These are phyloP conservation scores for Pseudochirops corinnae DNA, from an alignment of 2,797 vertebrate species.

Conservation along the genomic window DNA sequence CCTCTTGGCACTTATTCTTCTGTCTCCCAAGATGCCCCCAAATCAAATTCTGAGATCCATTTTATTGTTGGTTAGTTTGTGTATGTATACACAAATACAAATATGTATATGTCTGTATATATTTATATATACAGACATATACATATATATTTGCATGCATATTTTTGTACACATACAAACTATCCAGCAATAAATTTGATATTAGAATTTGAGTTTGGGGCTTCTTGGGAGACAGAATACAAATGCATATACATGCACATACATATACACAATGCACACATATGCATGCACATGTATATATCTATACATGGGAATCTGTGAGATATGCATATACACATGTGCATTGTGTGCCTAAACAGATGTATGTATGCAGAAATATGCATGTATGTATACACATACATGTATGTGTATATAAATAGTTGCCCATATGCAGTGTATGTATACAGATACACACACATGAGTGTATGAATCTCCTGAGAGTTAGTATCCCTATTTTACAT, in stretches of 20 bases:
- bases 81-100: too few species aligned
- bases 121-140: too few species aligned
- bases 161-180: not conserved
- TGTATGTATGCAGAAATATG: not conserved
- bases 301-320: not conserved
- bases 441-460: not conserved
- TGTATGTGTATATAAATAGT: not conserved
- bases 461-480: not conserved
- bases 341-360: not conserved
- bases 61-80: too few species aligned
- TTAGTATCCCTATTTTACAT: not conserved
- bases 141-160: not conserved
- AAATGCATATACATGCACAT: not conserved
- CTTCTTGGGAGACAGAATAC: not conserved
- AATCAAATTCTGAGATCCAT: too few species aligned
- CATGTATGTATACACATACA: too few species aligned
- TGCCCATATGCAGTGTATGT: not conserved
- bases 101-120: too few species aligned
- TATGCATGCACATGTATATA: not conserved
- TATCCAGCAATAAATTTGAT: not conserved
- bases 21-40: too few species aligned
- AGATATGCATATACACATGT: not conserved
- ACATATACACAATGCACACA: too few species aligned
- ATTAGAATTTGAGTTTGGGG: not conserved
- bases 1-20: too few species aligned